Percentiles rank a stretch among this genome's conserved stretches.
phyloP scores from a whole-genome alignment of 2,113 vertebrate species.

The Aix galericulata region DNA sequence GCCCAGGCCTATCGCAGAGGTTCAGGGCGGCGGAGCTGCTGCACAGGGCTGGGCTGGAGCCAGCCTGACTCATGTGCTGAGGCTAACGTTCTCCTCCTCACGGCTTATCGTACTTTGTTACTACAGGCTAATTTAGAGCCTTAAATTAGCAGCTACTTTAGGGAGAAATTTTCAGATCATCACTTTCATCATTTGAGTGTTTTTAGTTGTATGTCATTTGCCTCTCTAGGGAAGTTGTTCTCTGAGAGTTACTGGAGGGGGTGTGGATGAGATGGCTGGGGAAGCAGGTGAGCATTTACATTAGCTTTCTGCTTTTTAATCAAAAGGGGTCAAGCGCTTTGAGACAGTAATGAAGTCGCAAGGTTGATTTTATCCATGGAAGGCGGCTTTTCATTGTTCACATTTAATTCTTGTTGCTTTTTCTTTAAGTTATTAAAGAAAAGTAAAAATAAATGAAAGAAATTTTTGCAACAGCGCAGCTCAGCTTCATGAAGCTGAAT shows the following conservation, averaged over 20 bases:
- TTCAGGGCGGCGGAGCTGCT: neutral
- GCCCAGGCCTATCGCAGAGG: neutral
- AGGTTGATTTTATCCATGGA: neutral
- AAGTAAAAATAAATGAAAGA: neutral
- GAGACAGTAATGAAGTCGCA: neutral
- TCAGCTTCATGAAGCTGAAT: neutral
- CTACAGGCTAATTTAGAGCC: neutral
- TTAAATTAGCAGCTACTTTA: conserved; percentile 11
- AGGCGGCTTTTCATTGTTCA: neutral
- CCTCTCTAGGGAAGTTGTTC: neutral
- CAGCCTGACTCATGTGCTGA: neutral
- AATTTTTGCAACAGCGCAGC: neutral
- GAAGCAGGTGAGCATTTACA: neutral
- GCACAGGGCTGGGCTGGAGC: neutral
- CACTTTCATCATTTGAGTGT: neutral
- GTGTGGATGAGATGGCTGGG: neutral
- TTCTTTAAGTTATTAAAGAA: neutral
- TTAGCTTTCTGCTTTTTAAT: neutral
- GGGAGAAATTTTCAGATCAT: conserved; percentile 17
- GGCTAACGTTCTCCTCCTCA: neutral
- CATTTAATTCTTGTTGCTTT: neutral
- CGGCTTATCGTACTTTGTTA: neutral
- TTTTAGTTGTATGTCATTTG: neutral
- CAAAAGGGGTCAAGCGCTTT: neutral
- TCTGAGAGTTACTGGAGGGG: neutral